Evolutionary conservation across 2,888 invertebrate genomes (phyloP).

Genomic region (Tetragonisca angustula): DNA sequence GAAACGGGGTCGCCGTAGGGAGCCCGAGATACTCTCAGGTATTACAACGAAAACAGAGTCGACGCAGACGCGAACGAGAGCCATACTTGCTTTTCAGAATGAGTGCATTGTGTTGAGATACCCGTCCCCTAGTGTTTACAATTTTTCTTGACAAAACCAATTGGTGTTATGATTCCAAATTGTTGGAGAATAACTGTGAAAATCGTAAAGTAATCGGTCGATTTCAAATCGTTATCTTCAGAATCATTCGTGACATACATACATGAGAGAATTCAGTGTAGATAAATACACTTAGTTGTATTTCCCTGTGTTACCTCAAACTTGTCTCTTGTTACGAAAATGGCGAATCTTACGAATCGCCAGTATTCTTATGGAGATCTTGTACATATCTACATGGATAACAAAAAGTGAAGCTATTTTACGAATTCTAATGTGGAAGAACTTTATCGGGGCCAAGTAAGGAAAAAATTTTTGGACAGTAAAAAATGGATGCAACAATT

Average conservation of each 20-base stretch:
- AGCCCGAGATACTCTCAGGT: constrained; percentile 48
- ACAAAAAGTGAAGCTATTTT: constrained; percentile 59
- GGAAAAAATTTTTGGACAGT: constrained; percentile 36
- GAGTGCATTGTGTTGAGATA: constrained; percentile 32
- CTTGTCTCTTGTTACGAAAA: constrained; percentile 52
- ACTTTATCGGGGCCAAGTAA: constrained; percentile 47
- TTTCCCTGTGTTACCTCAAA: constrained; percentile 23
- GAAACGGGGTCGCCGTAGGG: constrained; percentile 71
- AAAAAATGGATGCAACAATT: constrained; percentile 88
- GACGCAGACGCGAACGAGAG: constrained; percentile 55
- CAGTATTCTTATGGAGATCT: constrained; percentile 42
- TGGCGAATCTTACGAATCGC: constrained; percentile 52
- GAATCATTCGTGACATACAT: constrained; percentile 2
- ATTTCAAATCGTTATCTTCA: not conserved
- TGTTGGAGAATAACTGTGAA: not conserved
- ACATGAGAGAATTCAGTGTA: not conserved
- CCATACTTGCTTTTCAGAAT: constrained; percentile 48
- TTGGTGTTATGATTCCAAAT: constrained; percentile 39
- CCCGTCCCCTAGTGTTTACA: constrained; percentile 55
- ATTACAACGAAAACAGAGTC: constrained; percentile 55
- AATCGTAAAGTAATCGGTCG: not conserved
- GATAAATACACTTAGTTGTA: constrained; percentile 26
- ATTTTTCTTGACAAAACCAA: constrained; percentile 25
- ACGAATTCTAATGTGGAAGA: constrained; percentile 38
- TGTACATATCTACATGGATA: constrained; percentile 39